These are phyloP conservation scores for Diplazon laetatorius DNA, from an alignment of 2,888 invertebrate genomes.

Conservation along the genomic window DNA sequence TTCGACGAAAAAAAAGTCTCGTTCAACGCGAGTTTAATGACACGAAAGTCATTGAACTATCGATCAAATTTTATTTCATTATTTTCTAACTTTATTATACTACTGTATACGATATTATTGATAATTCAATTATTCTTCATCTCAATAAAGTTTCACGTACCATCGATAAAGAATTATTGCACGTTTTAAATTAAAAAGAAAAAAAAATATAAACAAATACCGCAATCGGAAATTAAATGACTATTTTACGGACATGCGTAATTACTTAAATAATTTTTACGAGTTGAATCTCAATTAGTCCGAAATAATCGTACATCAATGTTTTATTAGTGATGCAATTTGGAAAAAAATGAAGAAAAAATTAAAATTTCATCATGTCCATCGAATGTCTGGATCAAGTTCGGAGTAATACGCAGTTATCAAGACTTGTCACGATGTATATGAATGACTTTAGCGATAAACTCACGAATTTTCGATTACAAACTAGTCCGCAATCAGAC, in stretches of 20 bases:
- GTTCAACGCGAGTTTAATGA: too few relatives aligned
- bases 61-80: too few relatives aligned
- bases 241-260: background rate
- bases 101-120: too few relatives aligned
- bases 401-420: background rate
- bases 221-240: background rate
- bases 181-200: too few relatives aligned
- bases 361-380: background rate
- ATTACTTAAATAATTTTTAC: background rate
- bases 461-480: background rate
- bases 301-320: background rate
- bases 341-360: too few relatives aligned
- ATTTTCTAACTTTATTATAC: too few relatives aligned
- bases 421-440: background rate
- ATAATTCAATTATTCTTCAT: too few relatives aligned
- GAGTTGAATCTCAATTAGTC: background rate
- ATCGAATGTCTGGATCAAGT: background rate
- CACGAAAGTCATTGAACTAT: too few relatives aligned
- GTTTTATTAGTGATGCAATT: background rate
- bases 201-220: too few relatives aligned
- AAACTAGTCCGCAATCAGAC: background rate
- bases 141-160: too few relatives aligned
- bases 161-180: too few relatives aligned
- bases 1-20: too few relatives aligned
- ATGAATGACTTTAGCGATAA: background rate